Evolutionary conservation across 2,113 vertebrate genomes (phyloP).

Genomic region (Scomber scombrus): DNA sequence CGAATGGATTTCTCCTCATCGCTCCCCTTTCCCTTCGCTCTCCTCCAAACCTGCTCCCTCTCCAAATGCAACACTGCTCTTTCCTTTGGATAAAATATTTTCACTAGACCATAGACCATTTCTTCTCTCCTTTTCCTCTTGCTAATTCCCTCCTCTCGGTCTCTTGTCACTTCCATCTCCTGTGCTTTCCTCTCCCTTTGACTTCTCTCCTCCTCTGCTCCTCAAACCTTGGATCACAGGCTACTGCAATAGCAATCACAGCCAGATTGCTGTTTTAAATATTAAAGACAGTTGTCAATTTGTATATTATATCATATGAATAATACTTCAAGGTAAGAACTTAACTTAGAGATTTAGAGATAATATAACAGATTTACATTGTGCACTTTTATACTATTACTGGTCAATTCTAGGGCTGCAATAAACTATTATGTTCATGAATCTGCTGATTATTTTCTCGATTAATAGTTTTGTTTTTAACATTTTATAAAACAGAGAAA

Average conservation of each 20-base stretch:
- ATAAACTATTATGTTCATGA: too few species aligned
- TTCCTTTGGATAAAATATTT: slow-evolving; percentile 61
- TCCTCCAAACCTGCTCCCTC: slow-evolving; percentile 12
- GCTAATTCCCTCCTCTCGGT: slow-evolving; percentile 37
- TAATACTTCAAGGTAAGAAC: too few species aligned
- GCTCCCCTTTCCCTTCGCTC: slow-evolving; percentile 6
- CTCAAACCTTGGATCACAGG: background rate
- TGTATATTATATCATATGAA: background rate
- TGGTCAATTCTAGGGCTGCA: too few species aligned
- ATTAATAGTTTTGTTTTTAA: too few species aligned
- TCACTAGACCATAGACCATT: slow-evolving; percentile 65
- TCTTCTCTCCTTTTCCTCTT: slow-evolving; percentile 48
- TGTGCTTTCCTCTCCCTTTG: slow-evolving; percentile 24
- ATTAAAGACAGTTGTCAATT: too few species aligned
- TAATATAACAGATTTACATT: too few species aligned
- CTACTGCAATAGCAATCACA: background rate
- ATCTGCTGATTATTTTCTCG: too few species aligned
- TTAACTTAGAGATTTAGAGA: too few species aligned
- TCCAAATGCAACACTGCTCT: slow-evolving; percentile 62
- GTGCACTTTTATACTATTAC: too few species aligned
- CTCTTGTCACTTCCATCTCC: slow-evolving; percentile 52
- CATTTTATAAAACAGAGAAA: too few species aligned
- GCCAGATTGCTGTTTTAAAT: too few species aligned
- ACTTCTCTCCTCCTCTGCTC: background rate
- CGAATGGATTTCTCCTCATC: slow-evolving; percentile 13